phyloP scores from a whole-genome alignment of 2,888 invertebrate species.

The Rhamnusium bicolor region DNA sequence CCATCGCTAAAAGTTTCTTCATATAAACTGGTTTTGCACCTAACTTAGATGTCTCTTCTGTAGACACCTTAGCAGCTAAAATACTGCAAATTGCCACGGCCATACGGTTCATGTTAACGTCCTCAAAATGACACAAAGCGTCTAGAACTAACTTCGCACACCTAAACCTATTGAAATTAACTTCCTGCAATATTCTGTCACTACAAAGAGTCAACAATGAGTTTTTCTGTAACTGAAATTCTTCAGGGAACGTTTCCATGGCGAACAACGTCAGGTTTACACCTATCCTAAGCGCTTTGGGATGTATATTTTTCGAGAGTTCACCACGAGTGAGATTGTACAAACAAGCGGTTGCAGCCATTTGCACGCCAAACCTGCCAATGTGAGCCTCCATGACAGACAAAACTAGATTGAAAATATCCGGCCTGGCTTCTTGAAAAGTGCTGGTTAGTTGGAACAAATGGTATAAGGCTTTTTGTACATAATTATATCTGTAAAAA shows the following conservation, averaged over 20 bases:
- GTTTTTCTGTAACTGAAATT: slow-evolving; percentile 82
- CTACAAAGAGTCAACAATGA: slow-evolving; percentile 82
- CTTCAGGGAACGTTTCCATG: slow-evolving; percentile 79
- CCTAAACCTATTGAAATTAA: slow-evolving; percentile 74
- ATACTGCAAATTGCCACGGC: slow-evolving; percentile 87
- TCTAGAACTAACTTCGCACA: slow-evolving; percentile 82
- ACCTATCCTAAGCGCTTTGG: slow-evolving; percentile 75
- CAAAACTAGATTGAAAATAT: slow-evolving; percentile 76
- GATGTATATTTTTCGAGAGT: slow-evolving; percentile 77
- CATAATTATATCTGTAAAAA: slow-evolving; percentile 72
- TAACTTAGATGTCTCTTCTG: slow-evolving; percentile 78
- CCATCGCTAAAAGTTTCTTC: slow-evolving; percentile 78
- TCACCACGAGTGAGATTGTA: slow-evolving; percentile 82
- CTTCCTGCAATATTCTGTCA: slow-evolving; percentile 83
- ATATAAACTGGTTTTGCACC: slow-evolving; percentile 80
- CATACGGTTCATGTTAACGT: slow-evolving; percentile 82
- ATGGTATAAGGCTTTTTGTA: slow-evolving; percentile 80
- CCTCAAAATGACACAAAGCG: slow-evolving; percentile 79
- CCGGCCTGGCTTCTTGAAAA: slow-evolving; percentile 74
- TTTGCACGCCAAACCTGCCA: slow-evolving; percentile 77
- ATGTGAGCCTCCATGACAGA: slow-evolving; percentile 72
- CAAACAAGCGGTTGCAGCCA: slow-evolving; percentile 83
- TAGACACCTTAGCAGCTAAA: slow-evolving; percentile 74
- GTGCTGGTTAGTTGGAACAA: slow-evolving; percentile 73
- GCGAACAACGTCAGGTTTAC: slow-evolving; percentile 78